Base-by-base conservation (phyloP, 2,113 vertebrate species). In the Phoxinus phoxinus region DNA sequence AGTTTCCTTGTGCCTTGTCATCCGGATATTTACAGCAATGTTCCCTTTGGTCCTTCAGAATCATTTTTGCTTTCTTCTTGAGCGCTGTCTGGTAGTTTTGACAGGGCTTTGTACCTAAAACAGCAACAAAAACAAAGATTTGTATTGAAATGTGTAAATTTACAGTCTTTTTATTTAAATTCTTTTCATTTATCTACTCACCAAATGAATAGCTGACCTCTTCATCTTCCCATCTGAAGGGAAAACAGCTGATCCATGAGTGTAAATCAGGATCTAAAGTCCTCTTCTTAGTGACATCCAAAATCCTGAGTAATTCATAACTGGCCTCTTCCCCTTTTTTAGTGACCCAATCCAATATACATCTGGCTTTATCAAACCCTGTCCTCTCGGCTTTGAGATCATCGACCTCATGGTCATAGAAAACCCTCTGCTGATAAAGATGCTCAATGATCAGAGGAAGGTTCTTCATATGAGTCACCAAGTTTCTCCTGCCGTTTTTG, bases 41-140 rank as follows among this genome's bases (percentile, higher is more conserved):
- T 44, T 53, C 65, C 46, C 85, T 74, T 15, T 85, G 67, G 32
- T n/a, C 11, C 12, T 80, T 56, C 30, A 77, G 19, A 17, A 87
- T 80, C 3, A 5, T 32, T 25, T 59, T 19, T 41, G 74, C 89
- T 82, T 84, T 84, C 25, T 6, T 23, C 75, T 84, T 86, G 25
- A 90, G 87, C 25, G 32, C 21, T 37, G 1, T 48, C 77, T 87
- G 84, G 61, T 87, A 90, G 56, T 10, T 37, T 9, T 76, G 65
- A 85, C 86, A 90, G 13, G 88, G 59, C 23, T 32, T 73, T 58
- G 89, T 65, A 44, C 86, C 88, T 90, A 58, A 85, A 48, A 84
- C 8, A 1, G 21, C 71, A 76, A 15, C 6, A 87, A 63, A 79
- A 63, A 41, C 27, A 48, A 81, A 53, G 2, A 30, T 17, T n/a